Evolutionary conservation across 2,113 vertebrate genomes (phyloP).

Genomic region (Gila orcuttii): DNA sequence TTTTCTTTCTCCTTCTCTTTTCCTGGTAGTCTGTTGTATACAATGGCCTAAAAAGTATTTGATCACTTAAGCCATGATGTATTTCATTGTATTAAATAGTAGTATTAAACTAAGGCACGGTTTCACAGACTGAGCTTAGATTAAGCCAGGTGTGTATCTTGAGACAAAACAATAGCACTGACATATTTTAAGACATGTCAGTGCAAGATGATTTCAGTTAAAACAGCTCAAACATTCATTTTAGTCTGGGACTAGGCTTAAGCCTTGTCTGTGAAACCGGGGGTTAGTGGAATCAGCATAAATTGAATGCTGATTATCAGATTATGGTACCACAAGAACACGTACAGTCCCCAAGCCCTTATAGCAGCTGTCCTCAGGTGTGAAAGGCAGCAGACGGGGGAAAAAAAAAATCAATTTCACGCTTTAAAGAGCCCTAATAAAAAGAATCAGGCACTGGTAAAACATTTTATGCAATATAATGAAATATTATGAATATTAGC

Average conservation of each 20-base stretch:
- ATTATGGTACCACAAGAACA: neutral
- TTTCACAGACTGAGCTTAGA: too few species aligned
- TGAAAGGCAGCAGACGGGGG: neutral
- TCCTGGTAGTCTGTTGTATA: neutral
- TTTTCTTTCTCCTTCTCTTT: neutral
- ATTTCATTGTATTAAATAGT: neutral
- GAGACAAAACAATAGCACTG: too few species aligned
- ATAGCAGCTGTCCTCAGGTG: neutral
- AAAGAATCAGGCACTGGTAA: neutral
- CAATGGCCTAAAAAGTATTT: neutral
- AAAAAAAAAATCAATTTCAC: neutral
- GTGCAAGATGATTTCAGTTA: too few species aligned
- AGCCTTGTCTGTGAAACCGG: too few species aligned
- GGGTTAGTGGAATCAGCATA: neutral
- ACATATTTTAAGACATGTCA: too few species aligned
- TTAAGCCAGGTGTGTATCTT: too few species aligned
- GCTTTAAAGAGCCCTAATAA: slow-evolving; percentile 21
- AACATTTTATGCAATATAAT: neutral
- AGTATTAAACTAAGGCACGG: neutral
- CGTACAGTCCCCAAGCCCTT: neutral
- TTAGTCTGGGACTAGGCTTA: too few species aligned
- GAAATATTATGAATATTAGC: slow-evolving; percentile 3
- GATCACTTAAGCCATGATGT: neutral
- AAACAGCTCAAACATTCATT: too few species aligned
- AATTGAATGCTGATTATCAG: neutral